Base-by-base conservation (phyloP, 2,888 invertebrate species). In the Brenthis hecate region DNA sequence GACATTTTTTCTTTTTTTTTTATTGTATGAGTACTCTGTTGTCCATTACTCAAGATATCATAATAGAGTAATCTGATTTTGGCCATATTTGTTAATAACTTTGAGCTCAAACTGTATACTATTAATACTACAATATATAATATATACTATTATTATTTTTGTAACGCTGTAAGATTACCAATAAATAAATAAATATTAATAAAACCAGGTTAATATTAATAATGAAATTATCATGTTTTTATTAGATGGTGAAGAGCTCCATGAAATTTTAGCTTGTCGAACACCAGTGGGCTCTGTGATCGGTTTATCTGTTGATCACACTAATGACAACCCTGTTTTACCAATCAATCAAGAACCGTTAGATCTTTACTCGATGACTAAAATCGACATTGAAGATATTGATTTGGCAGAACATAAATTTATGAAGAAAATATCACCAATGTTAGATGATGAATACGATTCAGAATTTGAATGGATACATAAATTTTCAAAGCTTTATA, bases 401-500 rank as follows among this genome's bases (percentile, higher is more conserved):
- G 74, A 79, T 66, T 64, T 66, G 13, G 73, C 75, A 60, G 85
- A 79, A 77, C 73, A 62, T 51, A 81, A 75, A 71, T 74, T 85
- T 3, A 76, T 88, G 11, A 81, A 77, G 70, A 88, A 83, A 78
- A 69, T 88, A 32, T 66, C 76, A 47, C 90, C 92, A 4, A 88
- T 92, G 88, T 71, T 91, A 73, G 74, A 82, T 6, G 72, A 73
- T 4, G 77, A 82, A 56, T 82, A 82, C 68, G 80, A 83, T 54
- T 69, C 74, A 6, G 72, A 82, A 68, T 91, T 89, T 77, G 75
- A 84, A 61, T 92, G 91, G 91, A 77, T 77, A 57, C 56, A 81
- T 62, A 92, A 92, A 74, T 85, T 92, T 74, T 72, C 77, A 3
- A 85, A 80, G 69, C 73, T 75, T 11, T 43, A 56, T 19, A 80